Percentiles rank a stretch among this genome's conserved stretches.
Conservation (phyloP, 53 echinoderm and acorn worm genomes). For the Arbacia lixula region DNA sequence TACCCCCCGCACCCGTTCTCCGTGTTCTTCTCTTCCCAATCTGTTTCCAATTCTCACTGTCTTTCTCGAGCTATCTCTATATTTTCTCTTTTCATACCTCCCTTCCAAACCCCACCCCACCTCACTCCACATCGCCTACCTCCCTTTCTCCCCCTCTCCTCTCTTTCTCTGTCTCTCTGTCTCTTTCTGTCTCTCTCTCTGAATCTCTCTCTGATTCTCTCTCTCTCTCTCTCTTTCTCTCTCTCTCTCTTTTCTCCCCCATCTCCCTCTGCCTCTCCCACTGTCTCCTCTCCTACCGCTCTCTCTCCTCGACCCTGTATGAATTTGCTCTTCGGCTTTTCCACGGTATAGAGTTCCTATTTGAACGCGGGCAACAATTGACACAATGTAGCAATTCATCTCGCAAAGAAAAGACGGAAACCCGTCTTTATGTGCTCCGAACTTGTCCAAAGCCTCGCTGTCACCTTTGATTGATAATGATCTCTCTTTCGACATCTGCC, state of each 20-base stretch:
- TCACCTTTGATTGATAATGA: conserved; percentile 49
- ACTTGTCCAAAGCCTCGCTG: neutral
- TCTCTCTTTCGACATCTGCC: conserved; percentile 31
- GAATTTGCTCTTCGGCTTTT: conserved; percentile 27
- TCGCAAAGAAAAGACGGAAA: conserved; percentile 6
- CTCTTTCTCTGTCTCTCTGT: neutral
- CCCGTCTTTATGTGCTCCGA: too few species aligned
- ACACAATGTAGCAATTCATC: conserved; percentile 36
- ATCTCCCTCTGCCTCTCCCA: conserved; percentile 8
- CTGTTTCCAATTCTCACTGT: too few species aligned
- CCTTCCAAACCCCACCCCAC: neutral
- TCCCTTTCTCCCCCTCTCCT: neutral
- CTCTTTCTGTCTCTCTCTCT: neutral
- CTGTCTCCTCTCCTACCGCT: neutral
- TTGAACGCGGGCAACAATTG: conserved; percentile 14
- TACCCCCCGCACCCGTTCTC: too few species aligned
- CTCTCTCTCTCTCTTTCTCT: neutral
- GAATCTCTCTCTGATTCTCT: neutral
- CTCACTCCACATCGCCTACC: neutral
- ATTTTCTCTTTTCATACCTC: neutral
- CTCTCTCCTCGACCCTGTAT: too few species aligned
- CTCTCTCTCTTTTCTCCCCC: neutral
- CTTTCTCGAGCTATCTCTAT: too few species aligned
- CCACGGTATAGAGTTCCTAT: conserved; percentile 31
- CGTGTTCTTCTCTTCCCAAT: too few species aligned